Conservation (phyloP, 2,797 vertebrate species). For the Allobates femoralis region DNA sequence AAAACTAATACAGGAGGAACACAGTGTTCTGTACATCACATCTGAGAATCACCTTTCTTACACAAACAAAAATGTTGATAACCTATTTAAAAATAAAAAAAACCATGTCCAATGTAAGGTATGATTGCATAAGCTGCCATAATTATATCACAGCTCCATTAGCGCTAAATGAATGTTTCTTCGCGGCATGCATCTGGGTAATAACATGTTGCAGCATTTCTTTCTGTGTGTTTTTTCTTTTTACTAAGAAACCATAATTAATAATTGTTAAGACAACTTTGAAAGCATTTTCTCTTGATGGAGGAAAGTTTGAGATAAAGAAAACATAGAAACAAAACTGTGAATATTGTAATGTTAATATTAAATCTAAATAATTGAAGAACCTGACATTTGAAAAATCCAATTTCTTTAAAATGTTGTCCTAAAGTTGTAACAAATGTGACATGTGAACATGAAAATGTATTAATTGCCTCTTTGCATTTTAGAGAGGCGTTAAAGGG, state of each 20-base stretch:
- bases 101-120: background rate
- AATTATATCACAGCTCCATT: constrained; percentile 37
- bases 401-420: background rate
- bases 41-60: constrained; percentile 19
- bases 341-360: background rate
- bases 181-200: background rate
- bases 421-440: no score
- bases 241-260: constrained; percentile 33
- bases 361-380: background rate
- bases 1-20: constrained; percentile 18
- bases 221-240: background rate
- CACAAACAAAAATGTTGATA: constrained; percentile 16
- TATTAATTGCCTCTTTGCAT: no score
- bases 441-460: no score
- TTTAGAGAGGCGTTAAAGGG: no score
- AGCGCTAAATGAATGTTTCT: constrained; percentile 26
- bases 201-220: constrained; percentile 31
- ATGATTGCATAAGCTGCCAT: constrained; percentile 22
- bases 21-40: constrained; percentile 25
- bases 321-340: background rate
- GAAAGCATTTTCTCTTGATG: constrained; percentile 34
- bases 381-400: background rate
- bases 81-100: constrained; percentile 20
- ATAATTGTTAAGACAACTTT: constrained; percentile 23
- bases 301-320: background rate